phyloP scores from a whole-genome alignment of 2,888 invertebrate species.

The Lasius platythorax region DNA sequence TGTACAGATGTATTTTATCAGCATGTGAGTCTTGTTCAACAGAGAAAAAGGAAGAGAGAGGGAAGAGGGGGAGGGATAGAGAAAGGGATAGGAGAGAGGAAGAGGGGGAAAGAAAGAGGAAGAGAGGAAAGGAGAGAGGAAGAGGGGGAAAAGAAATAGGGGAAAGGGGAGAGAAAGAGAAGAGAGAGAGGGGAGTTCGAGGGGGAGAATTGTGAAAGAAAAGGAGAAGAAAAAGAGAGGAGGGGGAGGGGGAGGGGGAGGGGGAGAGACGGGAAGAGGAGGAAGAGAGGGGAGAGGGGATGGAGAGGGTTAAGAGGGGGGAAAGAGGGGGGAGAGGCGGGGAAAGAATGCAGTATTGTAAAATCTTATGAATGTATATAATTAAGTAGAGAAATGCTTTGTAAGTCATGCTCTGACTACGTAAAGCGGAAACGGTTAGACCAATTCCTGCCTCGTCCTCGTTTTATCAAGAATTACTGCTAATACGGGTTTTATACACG shows the following conservation, averaged over 20 bases:
- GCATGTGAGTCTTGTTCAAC: background rate
- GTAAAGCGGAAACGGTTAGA: slow-evolving; percentile 55
- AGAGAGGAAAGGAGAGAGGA: no score
- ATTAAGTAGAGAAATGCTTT: slow-evolving; percentile 21
- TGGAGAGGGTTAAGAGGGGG: background rate
- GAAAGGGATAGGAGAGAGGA: background rate
- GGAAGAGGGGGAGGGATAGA: background rate
- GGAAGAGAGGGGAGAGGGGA: slow-evolving; percentile 6
- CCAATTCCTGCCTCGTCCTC: slow-evolving; percentile 39
- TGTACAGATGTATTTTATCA: background rate
- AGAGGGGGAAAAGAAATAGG: no score
- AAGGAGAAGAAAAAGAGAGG: no score
- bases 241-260: background rate
- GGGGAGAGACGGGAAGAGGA: background rate
- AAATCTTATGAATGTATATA: slow-evolving; percentile 13
- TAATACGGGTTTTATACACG: background rate
- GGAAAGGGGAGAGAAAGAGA: no score
- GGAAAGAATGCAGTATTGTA: background rate
- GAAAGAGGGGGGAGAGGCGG: background rate
- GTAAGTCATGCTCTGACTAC: slow-evolving; percentile 68
- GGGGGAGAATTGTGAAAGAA: no score
- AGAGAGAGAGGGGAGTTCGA: no score
- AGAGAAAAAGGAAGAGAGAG: background rate
- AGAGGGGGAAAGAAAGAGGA: no score
- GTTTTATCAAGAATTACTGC: slow-evolving; percentile 28